phyloP scores from a whole-genome alignment of 2,797 vertebrate genomes.

The Helarctos malayanus region DNA sequence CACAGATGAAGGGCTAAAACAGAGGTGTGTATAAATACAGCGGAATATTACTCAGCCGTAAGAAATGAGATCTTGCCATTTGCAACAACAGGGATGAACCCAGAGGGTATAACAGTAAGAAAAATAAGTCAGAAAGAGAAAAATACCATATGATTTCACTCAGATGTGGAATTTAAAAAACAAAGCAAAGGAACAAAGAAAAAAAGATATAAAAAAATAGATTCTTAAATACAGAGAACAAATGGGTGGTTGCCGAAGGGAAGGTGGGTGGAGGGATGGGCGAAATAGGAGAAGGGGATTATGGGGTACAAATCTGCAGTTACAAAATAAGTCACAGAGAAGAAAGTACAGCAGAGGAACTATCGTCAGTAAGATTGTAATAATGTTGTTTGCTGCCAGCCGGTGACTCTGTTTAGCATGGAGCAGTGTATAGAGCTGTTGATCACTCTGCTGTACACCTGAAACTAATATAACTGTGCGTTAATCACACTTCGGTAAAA shows the following conservation, averaged over 20 bases:
- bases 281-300: background rate
- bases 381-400: background rate
- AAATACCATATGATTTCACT: background rate
- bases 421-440: background rate
- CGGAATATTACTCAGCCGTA: background rate
- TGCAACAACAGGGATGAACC: background rate
- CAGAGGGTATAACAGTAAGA: background rate
- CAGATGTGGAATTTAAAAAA: background rate
- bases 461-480: background rate
- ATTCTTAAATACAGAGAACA: background rate
- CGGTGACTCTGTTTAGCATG: background rate
- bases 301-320: background rate
- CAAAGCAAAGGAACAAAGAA: background rate
- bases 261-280: background rate
- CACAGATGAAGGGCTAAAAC: background rate
- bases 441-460: background rate
- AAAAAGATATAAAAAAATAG: background rate
- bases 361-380: background rate
- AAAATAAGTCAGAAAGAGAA: background rate
- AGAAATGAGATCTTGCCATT: background rate
- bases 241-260: background rate
- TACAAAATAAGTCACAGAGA: background rate
- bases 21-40: background rate
- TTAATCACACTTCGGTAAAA: background rate
- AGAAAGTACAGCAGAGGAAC: background rate